Evolutionary conservation across 2,113 vertebrate species (phyloP), one percentile per base, ranked within the genome.

Genomic region (Poecile atricapillus): DNA sequence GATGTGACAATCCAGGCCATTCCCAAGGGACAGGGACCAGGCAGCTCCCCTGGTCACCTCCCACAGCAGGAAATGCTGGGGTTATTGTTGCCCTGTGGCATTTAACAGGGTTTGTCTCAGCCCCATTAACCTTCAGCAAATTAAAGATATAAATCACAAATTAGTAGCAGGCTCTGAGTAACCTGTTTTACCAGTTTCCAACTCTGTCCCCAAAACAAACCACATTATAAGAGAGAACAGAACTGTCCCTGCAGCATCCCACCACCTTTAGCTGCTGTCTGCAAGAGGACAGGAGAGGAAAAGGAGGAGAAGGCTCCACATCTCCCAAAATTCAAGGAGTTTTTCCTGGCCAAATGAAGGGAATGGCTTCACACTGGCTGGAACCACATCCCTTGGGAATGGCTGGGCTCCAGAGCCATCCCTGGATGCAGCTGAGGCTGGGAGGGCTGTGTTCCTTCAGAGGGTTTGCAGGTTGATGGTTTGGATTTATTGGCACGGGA

Each of bases 291-390:
- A 22, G 37, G 20, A 59, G 33, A 56, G 35, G 11, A 28, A 52
- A 63, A 12, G 24, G 30, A 58, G 31, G 21, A 60, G 39, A 33
- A 77, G 22, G 27, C 15, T 90, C 28, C 56, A 2, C 4, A 21
- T 10, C 23, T 60, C 59, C 68, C n/a, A 3, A 19, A 50, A 46
- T 5, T 76, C 19, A 50, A 63, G 25, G 5, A 2, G 0, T 2
- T 64, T 80, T 67, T 62, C 43, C 70, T 79, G 33, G 44, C 44
- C 33, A 47, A 12, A n/a, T 13, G 14, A 16, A 52, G 39, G n/a
- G 49, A 53, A n/a, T 44, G 73, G 46, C 4, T 12, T 62, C 20
- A 2, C 1, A 2, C 22, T 33, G 63, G 15, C 46, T 70, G 50
- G n/a, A 78, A 4, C 19, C 18, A 19, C 68, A 19, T 30, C 35